A percentile compares a stretch with the other conserved stretches of the same genome.
Conservation (phyloP, 2,888 invertebrate genomes). For the Cartodere bifasciata region DNA sequence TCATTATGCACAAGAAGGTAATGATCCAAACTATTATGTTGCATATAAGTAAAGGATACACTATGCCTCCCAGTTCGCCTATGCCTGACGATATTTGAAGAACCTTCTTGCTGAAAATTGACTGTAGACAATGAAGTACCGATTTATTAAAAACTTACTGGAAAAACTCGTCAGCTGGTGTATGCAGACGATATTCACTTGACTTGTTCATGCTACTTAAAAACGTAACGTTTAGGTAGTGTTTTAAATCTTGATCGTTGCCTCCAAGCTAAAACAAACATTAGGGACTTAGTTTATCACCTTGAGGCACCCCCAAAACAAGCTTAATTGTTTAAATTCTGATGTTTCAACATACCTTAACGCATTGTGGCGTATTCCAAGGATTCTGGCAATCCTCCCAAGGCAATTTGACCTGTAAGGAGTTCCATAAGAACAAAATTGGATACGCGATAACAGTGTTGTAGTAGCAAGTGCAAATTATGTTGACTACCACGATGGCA, state of each 20-base stretch:
- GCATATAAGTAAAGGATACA: slow-evolving; percentile 68
- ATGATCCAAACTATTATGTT: slow-evolving; percentile 67
- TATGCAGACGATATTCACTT: slow-evolving; percentile 35
- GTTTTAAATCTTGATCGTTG: no score
- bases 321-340: slow-evolving; percentile 1
- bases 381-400: slow-evolving; percentile 66
- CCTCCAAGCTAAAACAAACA: slow-evolving; percentile 4
- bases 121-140: no score
- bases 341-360: slow-evolving; percentile 41
- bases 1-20: slow-evolving; percentile 73
- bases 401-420: slow-evolving; percentile 52
- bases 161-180: slow-evolving; percentile 74
- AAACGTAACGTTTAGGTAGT: slow-evolving; percentile 13
- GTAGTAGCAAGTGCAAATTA: slow-evolving; percentile 73
- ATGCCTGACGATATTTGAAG: slow-evolving; percentile 65
- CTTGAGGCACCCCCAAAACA: no score
- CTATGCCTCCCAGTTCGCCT: slow-evolving; percentile 59
- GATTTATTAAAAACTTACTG: slow-evolving; percentile 46
- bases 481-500: slow-evolving; percentile 66
- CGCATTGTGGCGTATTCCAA: slow-evolving; percentile 73
- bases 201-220: slow-evolving; percentile 26
- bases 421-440: slow-evolving; percentile 63
- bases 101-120: slow-evolving; percentile 56
- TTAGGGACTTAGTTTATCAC: no score
- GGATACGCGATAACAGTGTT: slow-evolving; percentile 79